Base-by-base conservation (phyloP, 2,113 vertebrate species). In the Caloenas nicobarica region DNA sequence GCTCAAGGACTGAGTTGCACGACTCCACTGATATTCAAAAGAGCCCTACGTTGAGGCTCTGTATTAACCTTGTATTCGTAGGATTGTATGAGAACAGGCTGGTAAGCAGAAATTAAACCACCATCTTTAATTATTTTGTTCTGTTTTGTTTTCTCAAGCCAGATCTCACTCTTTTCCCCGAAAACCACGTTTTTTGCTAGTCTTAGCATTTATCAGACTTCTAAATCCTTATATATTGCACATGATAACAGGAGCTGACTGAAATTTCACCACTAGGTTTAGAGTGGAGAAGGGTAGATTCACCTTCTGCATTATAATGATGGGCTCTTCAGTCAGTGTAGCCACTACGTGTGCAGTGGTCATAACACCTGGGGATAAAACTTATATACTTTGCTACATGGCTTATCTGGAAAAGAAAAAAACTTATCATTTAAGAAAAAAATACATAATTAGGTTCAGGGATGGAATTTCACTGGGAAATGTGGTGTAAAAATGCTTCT, bases 401-500 rank as follows among this genome's bases (percentile, higher is more conserved):
- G 81, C 46, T 64, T 83, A 80, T 84, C 76, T 77, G 56, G 68
- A 91, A 89, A 91, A 70, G 19, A 76, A 71, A 61, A 91, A 81
- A 26, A 15, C 14, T 31, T 33, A 61, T 23, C 31, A 73, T 81
- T 93, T 1, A 13, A 83, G 54, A 57, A 74, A 92, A 79, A 57
- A 66, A 53, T 7, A 46, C 25, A 61, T 92, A 82, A 92, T 96
- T 74, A 88, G 81, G 88, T 92, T 97, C 90, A 91, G 78, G 64
- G 54, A 65, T 88, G 68, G 80, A 79, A 88, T 91, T 91, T 93
- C 87, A 69, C 69, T 60, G 46, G 95, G 96, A 95, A 96, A 85
- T 86, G 74, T 77, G 73, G 94, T 92, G 89, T 89, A 96, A 97
- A 97, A 97, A 93, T 87, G 85, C 96, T 97, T 94, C 96, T 98